These are phyloP conservation scores for Apodemia duryi DNA, from an alignment of 2,888 invertebrate species.

Conservation along the genomic window DNA sequence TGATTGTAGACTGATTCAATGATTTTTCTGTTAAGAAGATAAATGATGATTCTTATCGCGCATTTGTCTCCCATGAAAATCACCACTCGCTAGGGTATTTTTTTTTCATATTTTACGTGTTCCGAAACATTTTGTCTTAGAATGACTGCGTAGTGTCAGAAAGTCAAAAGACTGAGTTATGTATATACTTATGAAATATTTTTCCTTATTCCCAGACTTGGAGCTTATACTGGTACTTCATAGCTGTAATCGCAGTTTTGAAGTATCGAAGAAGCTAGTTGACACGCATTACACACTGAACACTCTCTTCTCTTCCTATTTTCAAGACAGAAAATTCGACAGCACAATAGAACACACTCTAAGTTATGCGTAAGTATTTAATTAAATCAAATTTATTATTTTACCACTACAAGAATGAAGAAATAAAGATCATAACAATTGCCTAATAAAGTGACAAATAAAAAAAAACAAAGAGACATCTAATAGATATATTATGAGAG, in stretches of 20 bases:
- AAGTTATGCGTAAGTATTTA: constrained; percentile 73
- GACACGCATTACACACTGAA: constrained; percentile 84
- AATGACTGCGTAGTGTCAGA: background rate
- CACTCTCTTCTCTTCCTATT: constrained; percentile 82
- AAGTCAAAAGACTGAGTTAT: background rate
- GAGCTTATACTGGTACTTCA: constrained; percentile 83
- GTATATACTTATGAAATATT: background rate
- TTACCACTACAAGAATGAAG: background rate
- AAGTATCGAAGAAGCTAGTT: constrained; percentile 83
- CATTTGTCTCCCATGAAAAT: too few relatives aligned
- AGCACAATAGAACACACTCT: constrained; percentile 52
- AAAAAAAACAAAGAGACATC: too few relatives aligned
- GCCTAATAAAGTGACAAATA: too few relatives aligned
- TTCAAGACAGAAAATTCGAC: constrained; percentile 74
- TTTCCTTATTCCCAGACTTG: constrained; percentile 51
- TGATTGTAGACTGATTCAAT: too few relatives aligned
- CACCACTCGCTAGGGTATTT: too few relatives aligned
- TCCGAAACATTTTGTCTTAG: constrained; percentile 47
- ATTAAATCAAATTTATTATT: background rate
- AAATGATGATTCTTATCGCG: too few relatives aligned
- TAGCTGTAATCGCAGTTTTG: constrained; percentile 84
- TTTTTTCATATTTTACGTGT: too few relatives aligned
- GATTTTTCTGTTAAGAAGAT: too few relatives aligned
- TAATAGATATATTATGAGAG: too few relatives aligned
- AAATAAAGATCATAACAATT: too few relatives aligned